Conservation (phyloP, 2,113 vertebrate species). For the Nibea albiflora region DNA sequence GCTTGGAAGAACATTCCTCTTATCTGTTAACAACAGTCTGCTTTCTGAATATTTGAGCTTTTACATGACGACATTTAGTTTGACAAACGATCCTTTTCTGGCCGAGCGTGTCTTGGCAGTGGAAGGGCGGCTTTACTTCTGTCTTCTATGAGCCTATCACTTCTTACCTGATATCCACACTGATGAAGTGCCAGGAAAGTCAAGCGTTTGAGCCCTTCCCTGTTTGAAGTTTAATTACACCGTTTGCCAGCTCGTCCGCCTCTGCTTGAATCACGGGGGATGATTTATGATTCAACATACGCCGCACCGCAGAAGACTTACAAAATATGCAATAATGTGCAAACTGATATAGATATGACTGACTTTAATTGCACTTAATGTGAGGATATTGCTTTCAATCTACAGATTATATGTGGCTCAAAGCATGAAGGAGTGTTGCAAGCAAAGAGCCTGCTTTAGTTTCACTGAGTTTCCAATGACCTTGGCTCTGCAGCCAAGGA, state of each 20-base stretch:
- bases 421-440: background rate
- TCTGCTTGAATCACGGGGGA: background rate
- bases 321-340: background rate
- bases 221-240: constrained; percentile 54
- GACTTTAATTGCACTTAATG: background rate
- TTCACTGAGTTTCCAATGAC: constrained; percentile 27
- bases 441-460: background rate
- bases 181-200: constrained; percentile 34
- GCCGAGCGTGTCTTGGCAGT: constrained; percentile 13
- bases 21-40: background rate
- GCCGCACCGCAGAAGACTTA: background rate
- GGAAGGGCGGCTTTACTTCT: background rate
- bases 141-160: constrained; percentile 10
- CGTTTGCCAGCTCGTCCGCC: constrained; percentile 31
- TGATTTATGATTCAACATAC: constrained; percentile 13
- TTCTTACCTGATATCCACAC: background rate
- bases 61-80: background rate
- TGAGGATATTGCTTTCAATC: background rate
- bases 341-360: background rate
- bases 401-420: background rate
- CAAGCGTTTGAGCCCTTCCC: background rate
- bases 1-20: background rate
- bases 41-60: background rate
- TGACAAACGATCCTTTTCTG: constrained; percentile 13
- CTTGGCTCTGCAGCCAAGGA: constrained; percentile 25